Evolutionary conservation across 1,140 invertebrate genomes (phyloP), one percentile per base, ranked within the genome.

Genomic region (Drosophila watanabei): DNA sequence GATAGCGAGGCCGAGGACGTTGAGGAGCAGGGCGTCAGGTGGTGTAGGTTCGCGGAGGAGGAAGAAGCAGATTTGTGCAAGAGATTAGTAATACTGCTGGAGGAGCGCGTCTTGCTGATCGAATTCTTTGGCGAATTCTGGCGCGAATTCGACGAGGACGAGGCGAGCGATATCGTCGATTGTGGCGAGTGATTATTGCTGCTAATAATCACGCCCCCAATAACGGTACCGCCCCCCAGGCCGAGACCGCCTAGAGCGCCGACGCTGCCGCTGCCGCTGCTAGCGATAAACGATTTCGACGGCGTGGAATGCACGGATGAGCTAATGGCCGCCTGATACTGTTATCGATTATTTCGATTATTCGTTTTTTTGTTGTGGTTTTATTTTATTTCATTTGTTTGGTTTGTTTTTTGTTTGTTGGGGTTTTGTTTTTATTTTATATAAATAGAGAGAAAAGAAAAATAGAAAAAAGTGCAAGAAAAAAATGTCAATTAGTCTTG

Each of bases 271-370:
- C 69, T 77, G 59, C 80, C 60, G 75, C 84, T 86, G 72, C 77
- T 89, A 72, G 82, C 90, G 64, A 93, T 92, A 94, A 95, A 95
- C 54, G 95, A 95, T 93, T 95, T 95, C 80, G 95, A 95, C 48
- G 95, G 95, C 60, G 95, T 95, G 88, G 94, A 95, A 92, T 95
- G 94, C 72, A 93, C 94, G 71, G 94, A 93, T 91, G 92, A 95
- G 81, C 90, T 93, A 76, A 93, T 92, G 91, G 93, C 93, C 89
- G 92, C 92, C 78, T 93, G 93, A 92, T 93, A 93, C 93, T 93
- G 80, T 54, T 61, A 61, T 76, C 60, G 57, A 72, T 72, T 56
- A 37, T 68, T 65, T 39, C 41, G 51, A 63, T 75, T 48, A 77
- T 45, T 39, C 7, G 20, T 24, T 56, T 75, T 54, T 4, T 11